Evolutionary conservation across 2,888 invertebrate species (phyloP).

Genomic region (Alviniconcha strummeri): DNA sequence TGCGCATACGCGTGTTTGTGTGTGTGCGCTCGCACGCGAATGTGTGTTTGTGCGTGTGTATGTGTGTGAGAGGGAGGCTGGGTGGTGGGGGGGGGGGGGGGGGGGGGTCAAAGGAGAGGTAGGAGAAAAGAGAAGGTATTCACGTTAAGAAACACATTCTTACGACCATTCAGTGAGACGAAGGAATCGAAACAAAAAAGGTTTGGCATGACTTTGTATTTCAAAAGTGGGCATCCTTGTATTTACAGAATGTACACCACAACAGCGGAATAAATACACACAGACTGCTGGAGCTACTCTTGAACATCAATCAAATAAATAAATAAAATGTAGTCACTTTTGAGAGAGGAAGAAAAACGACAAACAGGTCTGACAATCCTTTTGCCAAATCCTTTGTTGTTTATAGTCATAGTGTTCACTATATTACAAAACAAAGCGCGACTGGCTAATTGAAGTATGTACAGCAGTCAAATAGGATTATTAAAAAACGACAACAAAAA

Average conservation of each 20-base stretch:
- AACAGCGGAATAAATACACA: slow-evolving; percentile 7
- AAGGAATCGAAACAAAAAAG: neutral
- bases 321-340: neutral
- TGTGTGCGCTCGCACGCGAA: neutral
- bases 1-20: neutral
- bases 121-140: neutral
- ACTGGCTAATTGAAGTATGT: too few relatives aligned
- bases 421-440: too few relatives aligned
- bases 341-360: neutral
- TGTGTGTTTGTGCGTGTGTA: too few relatives aligned
- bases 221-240: neutral
- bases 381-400: too few relatives aligned
- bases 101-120: too few relatives aligned
- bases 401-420: too few relatives aligned
- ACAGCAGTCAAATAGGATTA: too few relatives aligned
- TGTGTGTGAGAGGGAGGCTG: neutral
- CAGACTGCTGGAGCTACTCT: neutral
- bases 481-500: neutral
- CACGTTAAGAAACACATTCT: neutral
- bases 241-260: slow-evolving; percentile 7
- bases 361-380: too few relatives aligned
- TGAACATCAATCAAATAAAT: neutral
- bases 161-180: too few relatives aligned
- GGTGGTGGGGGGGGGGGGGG: too few relatives aligned
- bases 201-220: neutral